Evolutionary conservation across 2,797 vertebrate genomes (phyloP).

Genomic region (Diglossa cyanea): DNA sequence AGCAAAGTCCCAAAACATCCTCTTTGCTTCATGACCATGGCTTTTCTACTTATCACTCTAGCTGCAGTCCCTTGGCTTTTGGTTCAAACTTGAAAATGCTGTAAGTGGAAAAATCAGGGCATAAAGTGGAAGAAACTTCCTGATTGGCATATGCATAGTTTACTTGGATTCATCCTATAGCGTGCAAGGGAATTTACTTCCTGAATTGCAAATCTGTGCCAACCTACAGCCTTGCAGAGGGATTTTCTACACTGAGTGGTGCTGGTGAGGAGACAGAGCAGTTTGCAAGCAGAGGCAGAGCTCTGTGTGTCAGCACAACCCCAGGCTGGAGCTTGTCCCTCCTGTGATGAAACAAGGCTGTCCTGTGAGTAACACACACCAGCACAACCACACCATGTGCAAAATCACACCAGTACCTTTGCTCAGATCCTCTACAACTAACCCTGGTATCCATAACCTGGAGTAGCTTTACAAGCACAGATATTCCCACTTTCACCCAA

Average conservation of each 20-base stretch:
- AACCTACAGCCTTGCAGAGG: neutral
- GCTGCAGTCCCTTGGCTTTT: neutral
- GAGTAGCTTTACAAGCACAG: neutral
- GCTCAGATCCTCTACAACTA: neutral
- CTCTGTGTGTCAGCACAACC: neutral
- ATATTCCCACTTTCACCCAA: neutral
- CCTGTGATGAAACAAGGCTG: neutral
- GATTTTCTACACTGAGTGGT: neutral
- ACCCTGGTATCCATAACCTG: neutral
- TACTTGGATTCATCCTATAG: neutral
- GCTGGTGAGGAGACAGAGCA: neutral
- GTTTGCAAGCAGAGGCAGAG: neutral
- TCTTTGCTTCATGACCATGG: neutral
- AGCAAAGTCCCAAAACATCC: neutral
- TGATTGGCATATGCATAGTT: neutral
- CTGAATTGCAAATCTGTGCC: neutral
- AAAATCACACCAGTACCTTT: neutral
- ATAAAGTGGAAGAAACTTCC: neutral
- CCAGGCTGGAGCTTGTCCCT: fast-evolving
- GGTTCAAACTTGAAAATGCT: neutral
- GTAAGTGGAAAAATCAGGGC: neutral
- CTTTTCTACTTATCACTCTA: neutral
- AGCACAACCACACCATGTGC: neutral
- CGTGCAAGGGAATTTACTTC: neutral
- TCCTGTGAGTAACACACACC: neutral